These are phyloP conservation scores for Antechinus flavipes DNA, from an alignment of 2,113 vertebrate genomes.

Conservation along the genomic window DNA sequence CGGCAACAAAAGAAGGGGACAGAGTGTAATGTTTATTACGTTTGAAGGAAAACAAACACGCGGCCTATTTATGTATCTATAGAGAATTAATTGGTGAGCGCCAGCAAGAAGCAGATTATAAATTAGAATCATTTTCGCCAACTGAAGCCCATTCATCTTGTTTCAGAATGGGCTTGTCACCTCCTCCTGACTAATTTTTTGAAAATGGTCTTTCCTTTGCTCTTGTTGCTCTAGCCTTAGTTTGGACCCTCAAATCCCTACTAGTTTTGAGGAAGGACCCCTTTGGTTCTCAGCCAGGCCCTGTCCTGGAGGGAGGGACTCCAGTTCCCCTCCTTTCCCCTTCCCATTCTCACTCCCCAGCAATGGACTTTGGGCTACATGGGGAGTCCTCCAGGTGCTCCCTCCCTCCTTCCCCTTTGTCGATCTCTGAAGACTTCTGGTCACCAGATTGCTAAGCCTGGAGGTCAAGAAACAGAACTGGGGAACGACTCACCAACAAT, in stretches of 20 bases:
- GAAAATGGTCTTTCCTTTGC: slow-evolving; percentile 62
- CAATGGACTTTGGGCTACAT: background rate
- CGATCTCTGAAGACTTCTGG: background rate
- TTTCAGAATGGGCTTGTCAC: slow-evolving; percentile 83
- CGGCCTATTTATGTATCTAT: slow-evolving; percentile 87
- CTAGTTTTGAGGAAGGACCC: background rate
- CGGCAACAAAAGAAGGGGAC: slow-evolving; percentile 81
- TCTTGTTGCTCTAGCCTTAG: background rate
- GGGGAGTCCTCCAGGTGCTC: background rate
- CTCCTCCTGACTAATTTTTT: slow-evolving; percentile 77
- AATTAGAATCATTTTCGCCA: slow-evolving; percentile 87
- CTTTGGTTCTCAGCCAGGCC: background rate
- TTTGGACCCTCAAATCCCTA: slow-evolving; percentile 52
- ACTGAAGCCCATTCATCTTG: slow-evolving; percentile 86
- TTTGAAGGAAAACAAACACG: slow-evolving; percentile 87
- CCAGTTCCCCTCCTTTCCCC: background rate
- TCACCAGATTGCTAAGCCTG: background rate
- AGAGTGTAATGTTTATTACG: slow-evolving; percentile 85
- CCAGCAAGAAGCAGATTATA: slow-evolving; percentile 87
- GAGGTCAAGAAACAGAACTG: background rate
- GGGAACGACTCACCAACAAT: background rate
- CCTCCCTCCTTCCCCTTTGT: background rate
- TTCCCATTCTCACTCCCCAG: background rate
- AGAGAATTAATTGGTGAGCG: slow-evolving; percentile 87
- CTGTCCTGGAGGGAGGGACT: background rate